Percentiles rank a stretch among this genome's conserved stretches.
Conservation (phyloP, 2,888 invertebrate species). For the Ferrisia virgata region DNA sequence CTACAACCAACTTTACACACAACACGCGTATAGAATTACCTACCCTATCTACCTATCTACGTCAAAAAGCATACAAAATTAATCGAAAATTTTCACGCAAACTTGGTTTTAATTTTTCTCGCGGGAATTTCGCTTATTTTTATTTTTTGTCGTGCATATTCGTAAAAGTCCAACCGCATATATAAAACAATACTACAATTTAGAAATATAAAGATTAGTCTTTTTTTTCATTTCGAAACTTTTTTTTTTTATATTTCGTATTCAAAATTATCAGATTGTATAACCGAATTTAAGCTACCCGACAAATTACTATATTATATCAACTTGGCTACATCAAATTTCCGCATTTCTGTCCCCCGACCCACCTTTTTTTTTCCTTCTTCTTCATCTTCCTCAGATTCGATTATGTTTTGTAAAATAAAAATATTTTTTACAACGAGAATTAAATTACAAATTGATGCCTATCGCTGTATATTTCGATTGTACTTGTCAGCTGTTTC, state of each 20-base stretch:
- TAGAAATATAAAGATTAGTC: not conserved
- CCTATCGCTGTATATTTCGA: not conserved
- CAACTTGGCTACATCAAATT: too few relatives aligned
- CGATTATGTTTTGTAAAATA: not conserved
- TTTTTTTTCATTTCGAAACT: not conserved
- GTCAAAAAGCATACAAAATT: not conserved
- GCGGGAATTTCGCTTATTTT: not conserved
- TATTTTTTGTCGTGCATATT: not conserved
- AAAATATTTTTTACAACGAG: slow-evolving; percentile 20
- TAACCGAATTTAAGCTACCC: not conserved
- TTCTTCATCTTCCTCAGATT: not conserved
- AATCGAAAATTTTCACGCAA: not conserved
- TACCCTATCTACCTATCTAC: too few relatives aligned
- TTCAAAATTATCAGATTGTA: not conserved
- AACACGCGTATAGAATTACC: not conserved
- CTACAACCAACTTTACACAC: not conserved
- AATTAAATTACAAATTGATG: slow-evolving; percentile 22
- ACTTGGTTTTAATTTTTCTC: not conserved
- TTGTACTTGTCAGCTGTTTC: not conserved
- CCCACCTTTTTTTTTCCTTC: too few relatives aligned
- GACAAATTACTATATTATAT: not conserved
- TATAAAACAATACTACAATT: not conserved
- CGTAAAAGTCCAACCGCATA: not conserved
- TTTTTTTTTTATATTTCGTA: not conserved
- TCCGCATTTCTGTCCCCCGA: not conserved